Evolutionary conservation across 30 jellyfish, hydroid and myxozoan genomes (phyloP), one percentile per base, ranked within the genome.

Genomic region (Aurelia coerulea): DNA sequence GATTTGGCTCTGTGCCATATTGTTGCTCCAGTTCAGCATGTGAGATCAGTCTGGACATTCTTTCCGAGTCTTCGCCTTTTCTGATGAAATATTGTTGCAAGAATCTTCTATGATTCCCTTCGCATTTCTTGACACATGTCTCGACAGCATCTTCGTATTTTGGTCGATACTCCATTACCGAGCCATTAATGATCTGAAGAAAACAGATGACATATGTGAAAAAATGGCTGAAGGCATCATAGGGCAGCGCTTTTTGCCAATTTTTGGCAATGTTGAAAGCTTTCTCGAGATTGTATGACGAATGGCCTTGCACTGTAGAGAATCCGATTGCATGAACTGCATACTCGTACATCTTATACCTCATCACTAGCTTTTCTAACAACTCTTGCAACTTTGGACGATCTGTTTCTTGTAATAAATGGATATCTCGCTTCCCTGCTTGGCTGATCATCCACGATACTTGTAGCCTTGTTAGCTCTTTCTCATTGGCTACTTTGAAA

Each of bases 401-500:
- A 9, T 73, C 84, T 5, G 68, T 6, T 5, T 11, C 50, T 10
- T 73, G 46, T 41, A 51, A 12, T 14, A 73, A 67, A 49, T 73
- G 84, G 10, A 73, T 73, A 10, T 73, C 84, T 29, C 84, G 42
- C 29, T 18, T 15, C 68, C 68, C 68, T 13, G 68, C 68, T 58
- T 58, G 68, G 29, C 68, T 58, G 68, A 84, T 18, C 75, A 84
- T 39, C 92, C 83, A 84, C 4, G 78, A 42, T 1, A 62, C 81
- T 73, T 68, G 73, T 23, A 84, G 75, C 17, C 92, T 80, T 17
- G 41, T 84, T 15, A 84, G 3, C 46, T 84, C 92, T 56, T 72
- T 84, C 68, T 84, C 92, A 14, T 68, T 14, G 17, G 81, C 92
- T 9, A 31, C 64, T 49, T 41, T 64, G 84, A 73, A 73, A 16